Conservation (phyloP, 2,113 vertebrate species). For the Aptenodytes forsteri region DNA sequence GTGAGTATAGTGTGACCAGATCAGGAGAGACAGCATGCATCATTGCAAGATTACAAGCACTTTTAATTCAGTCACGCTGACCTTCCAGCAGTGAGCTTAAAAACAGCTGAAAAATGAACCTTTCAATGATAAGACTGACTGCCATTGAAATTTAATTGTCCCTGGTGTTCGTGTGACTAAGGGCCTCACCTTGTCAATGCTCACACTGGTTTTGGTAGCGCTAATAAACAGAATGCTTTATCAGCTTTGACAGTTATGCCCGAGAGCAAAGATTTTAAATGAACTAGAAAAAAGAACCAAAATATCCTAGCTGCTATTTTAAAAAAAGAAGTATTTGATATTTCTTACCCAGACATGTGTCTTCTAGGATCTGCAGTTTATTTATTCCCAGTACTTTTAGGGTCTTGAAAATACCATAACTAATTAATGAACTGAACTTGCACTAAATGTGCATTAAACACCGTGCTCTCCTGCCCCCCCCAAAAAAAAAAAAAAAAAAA, state of each 20-base stretch:
- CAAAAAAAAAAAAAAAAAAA: no score
- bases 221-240: slow-evolving; percentile 7
- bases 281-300: neutral
- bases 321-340: neutral
- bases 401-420: neutral
- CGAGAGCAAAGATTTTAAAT: neutral
- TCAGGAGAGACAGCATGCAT: neutral
- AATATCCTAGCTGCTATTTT: neutral
- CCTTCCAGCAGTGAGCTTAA: neutral
- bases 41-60: neutral
- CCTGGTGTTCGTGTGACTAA: neutral
- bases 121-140: neutral
- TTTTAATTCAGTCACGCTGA: slow-evolving; percentile 9
- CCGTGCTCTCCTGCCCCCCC: accelerated
- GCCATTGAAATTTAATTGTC: slow-evolving; percentile 25
- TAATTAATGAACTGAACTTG: neutral
- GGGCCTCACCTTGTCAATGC: neutral
- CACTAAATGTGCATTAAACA: neutral
- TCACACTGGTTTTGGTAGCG: neutral
- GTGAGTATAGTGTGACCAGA: neutral
- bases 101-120: slow-evolving; percentile 15
- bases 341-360: neutral
- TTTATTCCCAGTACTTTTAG: neutral
- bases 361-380: neutral
- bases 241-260: neutral